Evolutionary conservation across 2,113 vertebrate genomes (phyloP), one percentile per base, ranked within the genome.

Genomic region (Spermophilus dauricus): DNA sequence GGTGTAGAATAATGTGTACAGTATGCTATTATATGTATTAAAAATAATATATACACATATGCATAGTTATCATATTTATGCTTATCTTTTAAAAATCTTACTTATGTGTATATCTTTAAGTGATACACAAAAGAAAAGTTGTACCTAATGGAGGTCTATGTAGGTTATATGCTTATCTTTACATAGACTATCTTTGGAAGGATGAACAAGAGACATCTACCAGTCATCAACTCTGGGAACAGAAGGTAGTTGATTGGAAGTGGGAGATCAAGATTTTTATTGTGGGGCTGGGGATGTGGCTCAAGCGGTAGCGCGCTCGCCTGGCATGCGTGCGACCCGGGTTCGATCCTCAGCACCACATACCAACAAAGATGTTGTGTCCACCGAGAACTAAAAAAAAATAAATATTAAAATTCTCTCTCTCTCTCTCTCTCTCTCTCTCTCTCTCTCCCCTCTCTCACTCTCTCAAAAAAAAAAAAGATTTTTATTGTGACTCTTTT

Each of bases 401-500:
- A n/a, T n/a, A n/a, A n/a, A n/a, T n/a, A n/a, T n/a, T n/a, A n/a
- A n/a, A n/a, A n/a, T n/a, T n/a, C n/a, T n/a, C n/a, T n/a, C n/a
- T n/a, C n/a, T n/a, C n/a, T n/a, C n/a, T n/a, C n/a, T n/a, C n/a
- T n/a, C n/a, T n/a, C n/a, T n/a, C n/a, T n/a, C n/a, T n/a, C n/a
- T n/a, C n/a, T n/a, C n/a, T n/a, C n/a, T n/a, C n/a, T n/a, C n/a
- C n/a, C n/a, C n/a, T n/a, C n/a, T n/a, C n/a, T n/a, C n/a, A n/a
- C n/a, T n/a, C n/a, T n/a, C n/a, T n/a, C n/a, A n/a, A n/a, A n/a
- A n/a, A n/a, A n/a, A n/a, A n/a, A n/a, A n/a, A 61, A 86, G 11
- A 61, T 83, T 92, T 95, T 95, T 83, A 70, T 26, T 84, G 14
- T 78, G 2, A 16, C 26, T 77, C 18, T 8, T n/a, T 95, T 85